Base-by-base conservation (phyloP, 2,113 vertebrate species). In the Pungitius pungitius region DNA sequence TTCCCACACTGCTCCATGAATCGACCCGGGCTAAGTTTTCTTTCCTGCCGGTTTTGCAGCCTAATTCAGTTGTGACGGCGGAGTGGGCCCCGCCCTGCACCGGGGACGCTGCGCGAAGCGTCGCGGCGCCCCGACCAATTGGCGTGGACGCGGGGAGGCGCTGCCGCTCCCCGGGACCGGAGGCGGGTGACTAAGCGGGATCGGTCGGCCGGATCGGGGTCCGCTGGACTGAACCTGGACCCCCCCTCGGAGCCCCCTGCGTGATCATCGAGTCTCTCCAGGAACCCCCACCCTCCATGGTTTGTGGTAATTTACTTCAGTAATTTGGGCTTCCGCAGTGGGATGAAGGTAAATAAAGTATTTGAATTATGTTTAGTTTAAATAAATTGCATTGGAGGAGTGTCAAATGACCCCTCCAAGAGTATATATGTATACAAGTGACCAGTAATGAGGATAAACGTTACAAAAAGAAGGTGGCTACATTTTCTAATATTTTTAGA, bases 11-110 rank as follows among this genome's bases (percentile, higher is more conserved):
- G 86, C 82, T 91, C 90, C 90, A 88, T 84, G 75, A 73, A 87
- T 69, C 87, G 60, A 89, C 87, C 87, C 89, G 83, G 88, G 89
- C 39, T 84, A 91, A 93, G 89, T 93, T 94, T 90, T 80, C 82
- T 62, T 79, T n/a, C n/a, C 90, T 80, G 90, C 92, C 90, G 88
- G 91, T 81, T 85, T 81, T 85, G 87, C 73, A 87, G 84, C 81
- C 74, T 73, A 80, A 85, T 92, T 90, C 90, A 83, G 91, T 86
- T 82, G n/a, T 88, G 85, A 70, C 69, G 68, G 81, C 2, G 87
- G 85, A 73, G 59, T 63, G 83, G 82, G 90, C 92, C 93, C 93
- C 94, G 93, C 94, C 93, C 91, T 92, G 83, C 57, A 75, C 78
- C 47, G 24, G 87, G 81, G 84, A 86, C 85, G 35, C 69, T 77